A percentile compares a stretch with the other conserved stretches of the same genome.
Conservation (phyloP, 2,113 vertebrate genomes). For the Osmerus eperlanus region DNA sequence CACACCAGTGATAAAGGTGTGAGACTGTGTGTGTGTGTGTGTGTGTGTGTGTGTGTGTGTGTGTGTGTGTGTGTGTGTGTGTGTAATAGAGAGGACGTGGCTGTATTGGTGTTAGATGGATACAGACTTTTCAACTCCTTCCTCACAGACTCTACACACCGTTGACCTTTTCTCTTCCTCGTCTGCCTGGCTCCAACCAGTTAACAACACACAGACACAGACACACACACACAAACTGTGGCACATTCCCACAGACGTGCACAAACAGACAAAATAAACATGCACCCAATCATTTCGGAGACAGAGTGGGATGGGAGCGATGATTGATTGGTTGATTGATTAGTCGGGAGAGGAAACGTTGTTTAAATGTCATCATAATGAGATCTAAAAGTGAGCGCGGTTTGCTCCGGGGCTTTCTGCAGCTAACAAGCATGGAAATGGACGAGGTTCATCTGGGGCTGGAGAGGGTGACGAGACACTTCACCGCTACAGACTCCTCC, state of each 20-base stretch:
- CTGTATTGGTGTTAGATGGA: no score
- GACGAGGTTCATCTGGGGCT: slow-evolving; percentile 8
- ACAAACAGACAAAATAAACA: neutral
- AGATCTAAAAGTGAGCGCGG: neutral
- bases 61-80: no score
- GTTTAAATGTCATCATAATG: slow-evolving; percentile 13
- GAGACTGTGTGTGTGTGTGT: no score
- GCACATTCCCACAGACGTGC: neutral
- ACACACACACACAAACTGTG: neutral
- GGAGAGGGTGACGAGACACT: slow-evolving; percentile 10
- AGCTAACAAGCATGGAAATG: slow-evolving; percentile 10
- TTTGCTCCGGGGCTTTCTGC: slow-evolving; percentile 6
- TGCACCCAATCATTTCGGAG: neutral
- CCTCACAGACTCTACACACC: no score
- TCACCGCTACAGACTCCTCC: neutral
- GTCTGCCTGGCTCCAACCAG: no score
- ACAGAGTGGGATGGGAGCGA: neutral
- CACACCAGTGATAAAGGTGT: no score
- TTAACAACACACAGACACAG: neutral
- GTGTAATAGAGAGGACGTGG: no score
- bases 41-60: no score
- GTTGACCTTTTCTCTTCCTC: no score
- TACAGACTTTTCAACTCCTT: no score
- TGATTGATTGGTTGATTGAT: neutral
- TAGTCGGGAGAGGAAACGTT: slow-evolving; percentile 6